Evolutionary conservation across 64 coral and sea anemone species (phyloP).

Genomic region (Catalaphyllia jardinei): DNA sequence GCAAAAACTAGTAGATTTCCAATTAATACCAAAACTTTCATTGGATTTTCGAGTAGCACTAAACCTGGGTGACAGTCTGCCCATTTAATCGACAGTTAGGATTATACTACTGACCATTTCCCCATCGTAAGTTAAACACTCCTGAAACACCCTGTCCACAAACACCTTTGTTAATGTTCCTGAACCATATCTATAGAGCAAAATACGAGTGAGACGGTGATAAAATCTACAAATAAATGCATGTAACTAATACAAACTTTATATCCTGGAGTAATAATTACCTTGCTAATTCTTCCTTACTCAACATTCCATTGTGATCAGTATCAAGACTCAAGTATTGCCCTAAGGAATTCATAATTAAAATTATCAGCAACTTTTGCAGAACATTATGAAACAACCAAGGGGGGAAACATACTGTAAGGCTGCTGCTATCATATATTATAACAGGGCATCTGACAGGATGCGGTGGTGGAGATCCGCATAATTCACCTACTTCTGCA

Average conservation of each 20-base stretch:
- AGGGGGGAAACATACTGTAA: too few relatives aligned
- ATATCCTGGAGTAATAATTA: neutral
- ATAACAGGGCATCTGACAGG: too few relatives aligned
- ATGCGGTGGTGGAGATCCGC: too few relatives aligned
- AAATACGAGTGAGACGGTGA: neutral
- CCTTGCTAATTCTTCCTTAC: slow-evolving; percentile 97
- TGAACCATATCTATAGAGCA: slow-evolving; percentile 83
- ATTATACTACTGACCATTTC: slow-evolving; percentile 86
- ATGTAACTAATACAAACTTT: neutral
- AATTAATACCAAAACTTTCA: too few relatives aligned
- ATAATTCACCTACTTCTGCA: too few relatives aligned
- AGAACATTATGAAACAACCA: too few relatives aligned
- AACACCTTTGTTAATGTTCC: slow-evolving; percentile 97
- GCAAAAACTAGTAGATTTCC: too few relatives aligned
- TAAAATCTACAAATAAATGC: neutral
- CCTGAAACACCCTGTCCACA: slow-evolving; percentile 96
- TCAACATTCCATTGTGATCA: slow-evolving; percentile 99
- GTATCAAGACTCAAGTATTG: slow-evolving; percentile 98
- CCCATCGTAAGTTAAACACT: slow-evolving; percentile 98
- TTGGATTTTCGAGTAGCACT: too few relatives aligned
- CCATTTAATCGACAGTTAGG: too few relatives aligned
- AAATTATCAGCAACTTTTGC: too few relatives aligned
- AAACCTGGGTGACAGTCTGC: too few relatives aligned
- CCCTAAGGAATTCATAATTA: slow-evolving; percentile 40
- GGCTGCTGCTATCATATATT: too few relatives aligned